Evolutionary conservation across 2,888 invertebrate species (phyloP).

Genomic region (Mystacides longicornis): DNA sequence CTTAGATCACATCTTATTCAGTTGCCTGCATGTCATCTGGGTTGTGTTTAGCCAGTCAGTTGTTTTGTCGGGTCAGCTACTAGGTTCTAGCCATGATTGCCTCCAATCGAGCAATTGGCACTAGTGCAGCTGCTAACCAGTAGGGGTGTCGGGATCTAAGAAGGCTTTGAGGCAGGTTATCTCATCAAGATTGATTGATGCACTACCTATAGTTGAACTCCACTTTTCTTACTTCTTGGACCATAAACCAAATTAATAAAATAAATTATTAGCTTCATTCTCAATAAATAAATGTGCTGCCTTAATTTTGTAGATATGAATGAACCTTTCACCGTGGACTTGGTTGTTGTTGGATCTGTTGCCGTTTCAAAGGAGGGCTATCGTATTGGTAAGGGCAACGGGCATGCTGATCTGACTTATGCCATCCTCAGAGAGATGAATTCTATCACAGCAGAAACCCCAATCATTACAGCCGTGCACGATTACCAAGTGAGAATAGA

Average conservation of each 20-base stretch:
- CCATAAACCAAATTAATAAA: too few relatives aligned
- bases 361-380: slow-evolving; percentile 76
- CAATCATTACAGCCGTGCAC: slow-evolving; percentile 76
- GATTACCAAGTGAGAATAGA: slow-evolving; percentile 69
- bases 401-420: slow-evolving; percentile 79
- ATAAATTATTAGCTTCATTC: neutral
- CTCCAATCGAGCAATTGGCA: too few relatives aligned
- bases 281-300: neutral
- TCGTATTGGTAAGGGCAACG: slow-evolving; percentile 82
- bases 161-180: too few relatives aligned
- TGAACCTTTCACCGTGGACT: slow-evolving; percentile 61
- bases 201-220: too few relatives aligned
- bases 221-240: too few relatives aligned
- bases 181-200: too few relatives aligned
- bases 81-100: too few relatives aligned
- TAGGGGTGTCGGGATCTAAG: too few relatives aligned
- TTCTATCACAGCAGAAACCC: slow-evolving; percentile 63
- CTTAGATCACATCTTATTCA: too few relatives aligned
- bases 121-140: too few relatives aligned
- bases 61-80: too few relatives aligned
- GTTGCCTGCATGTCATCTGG: too few relatives aligned
- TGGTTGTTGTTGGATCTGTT: slow-evolving; percentile 78
- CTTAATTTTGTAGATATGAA: slow-evolving; percentile 45
- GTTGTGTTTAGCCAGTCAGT: neutral
- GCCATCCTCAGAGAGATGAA: slow-evolving; percentile 74